A percentile compares a stretch with the other conserved stretches of the same genome.
phyloP scores from a whole-genome alignment of 2,888 invertebrate species.

The Macaria liturata region DNA sequence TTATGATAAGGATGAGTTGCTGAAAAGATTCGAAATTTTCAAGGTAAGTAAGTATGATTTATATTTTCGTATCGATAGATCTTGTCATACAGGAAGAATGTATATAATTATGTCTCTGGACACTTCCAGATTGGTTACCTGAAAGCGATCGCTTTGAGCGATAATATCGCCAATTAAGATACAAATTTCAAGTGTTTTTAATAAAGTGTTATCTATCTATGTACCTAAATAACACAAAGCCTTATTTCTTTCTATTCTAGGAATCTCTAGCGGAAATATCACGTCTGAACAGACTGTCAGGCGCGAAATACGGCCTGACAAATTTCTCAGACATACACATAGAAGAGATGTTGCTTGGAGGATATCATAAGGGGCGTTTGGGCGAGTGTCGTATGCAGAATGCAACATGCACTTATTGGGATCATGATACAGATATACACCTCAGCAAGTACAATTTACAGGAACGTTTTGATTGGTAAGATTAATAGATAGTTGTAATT shows the following conservation, averaged over 20 bases:
- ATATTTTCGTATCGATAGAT: no score
- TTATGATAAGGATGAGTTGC: constrained; percentile 37
- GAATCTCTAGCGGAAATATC: constrained; percentile 41
- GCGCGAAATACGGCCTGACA: constrained; percentile 43
- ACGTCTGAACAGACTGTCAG: constrained; percentile 35
- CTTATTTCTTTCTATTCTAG: constrained; percentile 34
- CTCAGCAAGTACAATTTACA: background rate
- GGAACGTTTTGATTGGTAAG: constrained; percentile 37
- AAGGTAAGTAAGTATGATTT: constrained; percentile 38
- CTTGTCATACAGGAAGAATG: no score
- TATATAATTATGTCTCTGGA: no score
- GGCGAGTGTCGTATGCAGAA: background rate
- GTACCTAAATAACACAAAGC: no score
- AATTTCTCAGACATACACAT: constrained; percentile 48
- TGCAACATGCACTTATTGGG: background rate
- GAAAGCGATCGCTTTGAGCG: no score
- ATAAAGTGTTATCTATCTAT: no score
- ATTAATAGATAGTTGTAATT: no score
- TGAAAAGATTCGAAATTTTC: constrained; percentile 39
- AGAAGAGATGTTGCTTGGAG: constrained; percentile 30
- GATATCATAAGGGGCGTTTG: background rate
- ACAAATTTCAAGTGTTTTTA: no score
- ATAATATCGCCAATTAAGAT: no score
- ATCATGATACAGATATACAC: background rate
- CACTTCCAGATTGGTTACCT: no score